Base-by-base conservation (phyloP, 2,113 vertebrate genomes). In the Cochlearius cochlearius region DNA sequence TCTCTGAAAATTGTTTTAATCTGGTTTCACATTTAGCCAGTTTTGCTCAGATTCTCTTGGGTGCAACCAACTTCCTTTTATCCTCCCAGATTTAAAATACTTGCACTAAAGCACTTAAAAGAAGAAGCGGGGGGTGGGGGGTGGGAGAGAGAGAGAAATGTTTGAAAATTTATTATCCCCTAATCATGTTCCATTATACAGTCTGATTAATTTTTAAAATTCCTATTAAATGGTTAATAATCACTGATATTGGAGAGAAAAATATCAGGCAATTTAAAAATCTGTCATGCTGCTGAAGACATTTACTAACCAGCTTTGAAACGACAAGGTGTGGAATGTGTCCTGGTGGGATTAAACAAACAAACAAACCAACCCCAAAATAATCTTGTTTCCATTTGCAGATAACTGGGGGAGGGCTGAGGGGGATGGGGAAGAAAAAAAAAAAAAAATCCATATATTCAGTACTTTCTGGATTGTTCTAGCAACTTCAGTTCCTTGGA, bases 401-500 rank as follows among this genome's bases (percentile, higher is more conserved):
- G 32, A 11, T 36, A 62, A 49, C 16, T 50, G 5, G 9, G 11
- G 4, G 8, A 4, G 16, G 5, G 11, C 41, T 41, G 41, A 41
- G 3, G 11, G 7, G 6, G 53, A 29, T 15, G 6, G 16, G 15
- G 4, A 7, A 12, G 10, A 66, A 13, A 25, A n/a, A 26, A 34
- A 12, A 52, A 47, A 14, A 41, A 41, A 52, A 66, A 68, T 36
- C 32, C 16, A 5, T 69, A 38, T 81, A 93, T 95, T 94, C 92
- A 96, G 29, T 49, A 69, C 18, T 47, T 1, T 59, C 25, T 86
- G 77, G 60, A 92, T 88, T 92, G 12, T 64, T 97, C 73, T 30
- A 79, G 38, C 6, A 96, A 90, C 34, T 95, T 83, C 32, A 75
- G 45, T 27, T 90, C 80, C n/a, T 78, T 79, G 49, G 64, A 93